Base-by-base conservation (phyloP, 2,113 vertebrate genomes). In the Muntiacus reevesi region DNA sequence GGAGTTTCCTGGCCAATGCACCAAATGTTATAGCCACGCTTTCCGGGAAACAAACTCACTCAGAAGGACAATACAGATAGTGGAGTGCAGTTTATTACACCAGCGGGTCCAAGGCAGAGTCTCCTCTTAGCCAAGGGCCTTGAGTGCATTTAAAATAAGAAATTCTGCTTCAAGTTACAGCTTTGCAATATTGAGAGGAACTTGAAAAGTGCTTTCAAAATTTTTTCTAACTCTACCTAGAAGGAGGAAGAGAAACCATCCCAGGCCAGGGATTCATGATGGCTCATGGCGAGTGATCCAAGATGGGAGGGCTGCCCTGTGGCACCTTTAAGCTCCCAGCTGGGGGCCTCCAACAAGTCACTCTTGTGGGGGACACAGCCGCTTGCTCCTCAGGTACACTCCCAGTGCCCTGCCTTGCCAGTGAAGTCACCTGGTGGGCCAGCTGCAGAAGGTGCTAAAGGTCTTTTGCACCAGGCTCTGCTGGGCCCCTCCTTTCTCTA, bases 231-330 rank as follows among this genome's bases (percentile, higher is more conserved):
- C 82, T 81, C 36, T 19, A 6, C 10, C 47, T 52, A 43, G 45
- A 45, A 78, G 47, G 57, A 11, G 74, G 7, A 36, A 33, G 27
- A 12, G 62, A 67, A 57, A 7, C 11, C 59, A 54, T 3, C 52
- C 50, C 15, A 3, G n/a, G 27, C 17, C 28, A 23, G n/a, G 30
- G 79, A 33, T 30, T 7, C 5, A 9, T 23, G 25, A 47, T 1
- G 43, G 16, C 40, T 47, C 12, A 14, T 1, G 27, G 40, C 0
- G 0, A 40, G 71, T 36, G 59, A 14, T 33, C 57, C 0, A 23
- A 82, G 84, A 54, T 9, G 30, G 14, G 54, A 6, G n/a, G 25
- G 52, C 30, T 40, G 30, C 36, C n/a, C 14, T 19, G 28, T 11
- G 25, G 59, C 13, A n/a, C 59, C 23, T 7, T 27, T 28, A 11